Percentiles rank a stretch among this genome's conserved stretches.
Conservation (phyloP, 2,888 invertebrate genomes). For the Watsonalla binaria region DNA sequence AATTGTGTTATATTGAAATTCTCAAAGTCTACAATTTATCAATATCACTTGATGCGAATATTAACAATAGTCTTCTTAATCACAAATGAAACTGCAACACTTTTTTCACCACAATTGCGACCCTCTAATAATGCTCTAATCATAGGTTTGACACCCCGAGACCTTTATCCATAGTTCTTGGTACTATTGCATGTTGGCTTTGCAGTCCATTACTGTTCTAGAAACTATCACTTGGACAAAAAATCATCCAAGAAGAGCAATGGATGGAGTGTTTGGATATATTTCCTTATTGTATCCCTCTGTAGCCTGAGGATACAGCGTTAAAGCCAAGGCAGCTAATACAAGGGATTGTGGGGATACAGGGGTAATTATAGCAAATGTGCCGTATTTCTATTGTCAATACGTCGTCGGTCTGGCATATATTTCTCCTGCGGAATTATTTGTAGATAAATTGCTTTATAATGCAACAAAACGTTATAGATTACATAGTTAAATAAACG, state of each 20-base stretch:
- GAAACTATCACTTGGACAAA: not conserved
- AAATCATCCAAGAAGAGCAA: slow-evolving; percentile 13
- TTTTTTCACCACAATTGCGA: slow-evolving; percentile 60
- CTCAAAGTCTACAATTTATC: slow-evolving; percentile 6
- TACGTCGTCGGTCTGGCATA: slow-evolving; percentile 10
- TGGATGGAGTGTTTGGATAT: slow-evolving; percentile 20
- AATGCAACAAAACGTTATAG: no score
- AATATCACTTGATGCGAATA: slow-evolving; percentile 18
- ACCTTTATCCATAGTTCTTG: slow-evolving; percentile 16
- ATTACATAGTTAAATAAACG: no score
- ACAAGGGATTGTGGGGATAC: slow-evolving; percentile 57
- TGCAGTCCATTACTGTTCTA: slow-evolving; percentile 28
- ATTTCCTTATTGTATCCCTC: slow-evolving; percentile 16
- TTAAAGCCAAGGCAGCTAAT: slow-evolving; percentile 57
- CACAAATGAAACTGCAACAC: slow-evolving; percentile 30
- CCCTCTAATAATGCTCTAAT: slow-evolving; percentile 69
- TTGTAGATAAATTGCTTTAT: no score
- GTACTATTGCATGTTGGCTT: slow-evolving; percentile 1
- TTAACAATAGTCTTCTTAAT: slow-evolving; percentile 10
- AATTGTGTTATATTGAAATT: no score
- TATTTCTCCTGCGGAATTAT: no score
- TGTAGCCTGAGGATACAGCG: slow-evolving; percentile 34
- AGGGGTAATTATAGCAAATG: slow-evolving; percentile 72
- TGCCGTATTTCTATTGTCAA: slow-evolving; percentile 60
- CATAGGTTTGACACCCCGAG: slow-evolving; percentile 69